Evolutionary conservation across 2,797 vertebrate genomes (phyloP).

Genomic region (Paratrypauchen microcephalus): DNA sequence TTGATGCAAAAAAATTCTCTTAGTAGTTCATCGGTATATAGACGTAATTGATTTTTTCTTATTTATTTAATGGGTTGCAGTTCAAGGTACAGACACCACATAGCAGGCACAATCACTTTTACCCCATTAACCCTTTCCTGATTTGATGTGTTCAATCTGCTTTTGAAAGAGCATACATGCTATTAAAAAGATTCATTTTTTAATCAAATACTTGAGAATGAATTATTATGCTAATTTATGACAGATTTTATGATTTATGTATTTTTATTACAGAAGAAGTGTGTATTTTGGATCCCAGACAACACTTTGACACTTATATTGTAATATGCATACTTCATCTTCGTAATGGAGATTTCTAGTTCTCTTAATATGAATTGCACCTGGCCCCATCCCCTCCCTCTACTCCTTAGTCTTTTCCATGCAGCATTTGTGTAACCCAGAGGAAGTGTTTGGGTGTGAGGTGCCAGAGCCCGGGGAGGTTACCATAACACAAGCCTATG

Average conservation of each 20-base stretch:
- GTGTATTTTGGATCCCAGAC: too few species aligned
- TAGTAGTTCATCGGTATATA: constrained; percentile 1
- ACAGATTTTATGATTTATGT: too few species aligned
- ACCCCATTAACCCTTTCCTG: too few species aligned
- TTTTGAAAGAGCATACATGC: too few species aligned
- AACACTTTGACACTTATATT: neutral
- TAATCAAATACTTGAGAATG: too few species aligned
- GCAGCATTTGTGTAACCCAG: constrained; percentile 38
- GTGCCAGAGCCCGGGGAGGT: constrained; percentile 64
- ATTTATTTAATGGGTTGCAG: too few species aligned
- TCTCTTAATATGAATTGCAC: constrained; percentile 23
- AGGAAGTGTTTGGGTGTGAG: constrained; percentile 65
- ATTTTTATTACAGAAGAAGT: too few species aligned
- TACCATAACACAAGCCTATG: constrained; percentile 69
- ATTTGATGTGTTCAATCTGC: too few species aligned
- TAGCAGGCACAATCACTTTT: neutral
- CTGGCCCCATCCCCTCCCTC: constrained; percentile 25
- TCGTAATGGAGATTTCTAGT: neutral
- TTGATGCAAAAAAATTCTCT: neutral
- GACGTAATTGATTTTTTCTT: neutral
- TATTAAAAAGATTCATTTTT: too few species aligned
- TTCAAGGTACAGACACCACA: neutral
- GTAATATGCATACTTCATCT: constrained; percentile 11
- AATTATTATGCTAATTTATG: too few species aligned
- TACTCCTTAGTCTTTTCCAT: constrained; percentile 18